These are phyloP conservation scores for Hyperoodon ampullatus DNA, from an alignment of 2,113 vertebrate species.

Conservation along the genomic window DNA sequence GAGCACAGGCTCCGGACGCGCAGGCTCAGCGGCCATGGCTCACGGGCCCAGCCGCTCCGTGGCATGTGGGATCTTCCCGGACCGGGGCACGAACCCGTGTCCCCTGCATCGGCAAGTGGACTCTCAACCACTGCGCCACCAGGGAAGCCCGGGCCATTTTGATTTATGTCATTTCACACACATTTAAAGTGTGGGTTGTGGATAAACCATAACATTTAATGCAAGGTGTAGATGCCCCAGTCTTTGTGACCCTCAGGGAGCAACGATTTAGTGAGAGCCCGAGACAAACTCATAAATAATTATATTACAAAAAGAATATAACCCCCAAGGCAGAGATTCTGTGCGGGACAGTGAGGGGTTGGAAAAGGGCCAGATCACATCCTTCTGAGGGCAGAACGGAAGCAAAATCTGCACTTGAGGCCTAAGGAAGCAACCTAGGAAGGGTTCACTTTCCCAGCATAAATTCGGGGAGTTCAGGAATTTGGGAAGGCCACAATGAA, in stretches of 20 bases:
- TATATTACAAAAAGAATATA: neutral
- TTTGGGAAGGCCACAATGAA: neutral
- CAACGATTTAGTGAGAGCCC: neutral
- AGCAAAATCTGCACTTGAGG: neutral
- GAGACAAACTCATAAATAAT: neutral
- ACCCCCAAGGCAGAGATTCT: no score
- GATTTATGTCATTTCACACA: neutral
- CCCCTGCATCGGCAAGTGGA: no score
- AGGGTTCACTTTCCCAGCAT: neutral
- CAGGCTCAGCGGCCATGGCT: no score
- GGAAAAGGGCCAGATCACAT: neutral
- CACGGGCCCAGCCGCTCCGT: no score
- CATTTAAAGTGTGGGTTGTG: neutral
- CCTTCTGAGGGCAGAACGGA: neutral
- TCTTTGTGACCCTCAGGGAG: neutral
- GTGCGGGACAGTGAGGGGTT: fast-evolving
- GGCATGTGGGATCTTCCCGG: no score
- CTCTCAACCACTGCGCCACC: no score
- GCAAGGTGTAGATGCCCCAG: no score
- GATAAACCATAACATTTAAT: neutral
- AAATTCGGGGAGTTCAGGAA: neutral
- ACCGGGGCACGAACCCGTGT: no score
- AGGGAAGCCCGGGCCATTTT: neutral
- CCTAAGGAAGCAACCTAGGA: neutral
- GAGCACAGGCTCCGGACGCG: no score